These are phyloP conservation scores for Perithous albicinctus DNA, from an alignment of 2,888 invertebrate genomes.

Conservation along the genomic window DNA sequence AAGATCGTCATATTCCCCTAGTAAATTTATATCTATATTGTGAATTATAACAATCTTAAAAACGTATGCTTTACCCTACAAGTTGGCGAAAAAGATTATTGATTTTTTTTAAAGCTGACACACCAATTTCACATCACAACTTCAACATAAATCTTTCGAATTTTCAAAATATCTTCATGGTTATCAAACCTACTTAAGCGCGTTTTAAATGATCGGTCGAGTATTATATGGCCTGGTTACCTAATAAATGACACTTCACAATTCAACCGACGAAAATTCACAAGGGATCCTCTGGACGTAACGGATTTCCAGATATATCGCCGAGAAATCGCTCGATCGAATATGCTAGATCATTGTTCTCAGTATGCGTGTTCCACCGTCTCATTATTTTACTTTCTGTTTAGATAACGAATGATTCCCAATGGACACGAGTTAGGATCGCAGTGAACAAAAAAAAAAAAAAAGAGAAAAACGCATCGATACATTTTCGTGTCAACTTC, in stretches of 20 bases:
- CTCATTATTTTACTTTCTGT: background rate
- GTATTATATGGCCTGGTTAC: conserved; percentile 16
- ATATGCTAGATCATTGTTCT: conserved; percentile 3
- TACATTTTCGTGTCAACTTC: conserved; percentile 16
- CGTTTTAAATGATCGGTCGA: conserved; percentile 9
- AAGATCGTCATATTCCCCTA: conserved; percentile 11
- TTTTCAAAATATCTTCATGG: background rate
- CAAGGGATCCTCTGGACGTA: background rate
- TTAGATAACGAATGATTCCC: background rate
- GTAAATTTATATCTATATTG: conserved; percentile 25
- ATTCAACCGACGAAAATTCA: conserved; percentile 8
- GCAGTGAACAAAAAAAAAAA: too few species aligned
- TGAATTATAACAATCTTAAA: conserved; percentile 24
- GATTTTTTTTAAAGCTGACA: background rate
- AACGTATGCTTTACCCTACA: background rate
- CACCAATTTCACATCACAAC: background rate
- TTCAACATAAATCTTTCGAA: background rate
- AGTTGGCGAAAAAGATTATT: background rate
- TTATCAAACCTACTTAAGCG: conserved; percentile 8
- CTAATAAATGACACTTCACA: conserved; percentile 9
- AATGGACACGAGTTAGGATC: conserved; percentile 14
- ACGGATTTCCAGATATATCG: background rate
- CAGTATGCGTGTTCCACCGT: background rate
- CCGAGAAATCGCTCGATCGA: conserved; percentile 5
- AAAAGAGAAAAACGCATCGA: conserved; percentile 18